Evolutionary conservation across 2,797 vertebrate genomes (phyloP), one percentile per base, ranked within the genome.

Genomic region (Microctenopoma steveboyesi): DNA sequence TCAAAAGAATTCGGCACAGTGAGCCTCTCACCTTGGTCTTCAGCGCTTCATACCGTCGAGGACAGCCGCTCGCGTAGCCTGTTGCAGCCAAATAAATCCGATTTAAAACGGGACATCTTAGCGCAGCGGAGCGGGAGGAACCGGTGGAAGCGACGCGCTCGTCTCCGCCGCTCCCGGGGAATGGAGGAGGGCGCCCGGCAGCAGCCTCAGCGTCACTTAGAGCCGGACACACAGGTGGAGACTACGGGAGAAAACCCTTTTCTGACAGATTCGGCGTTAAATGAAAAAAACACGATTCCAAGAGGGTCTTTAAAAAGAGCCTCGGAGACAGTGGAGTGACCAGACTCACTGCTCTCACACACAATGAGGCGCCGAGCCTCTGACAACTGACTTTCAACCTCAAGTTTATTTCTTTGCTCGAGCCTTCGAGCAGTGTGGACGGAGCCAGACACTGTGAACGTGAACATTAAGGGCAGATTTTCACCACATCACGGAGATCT

Each of bases 51-150:
- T 68, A 1, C 57, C 64, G 49, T 37, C 55, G 51, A 51, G 59
- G 72, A 72, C 22, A 78, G 68, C 45, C 68, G 8, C 57, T 28
- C 67, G 47, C 46, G 79, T 66, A 63, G 76, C 78, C 78, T 73
- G 76, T 69, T 80, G 83, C 82, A 79, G 69, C 79, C 78, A 45
- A 72, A 76, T 84, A 82, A 78, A 88, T 91, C 84, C 85, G 72
- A 74, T 89, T 90, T 90, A 47, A 91, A 88, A 64, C 89, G 86
- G 89, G 91, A 79, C 92, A 92, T 92, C 47, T 84, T 87, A 52
- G 76, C 65, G 4, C 48, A 52, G 61, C 61, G 72, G 73, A 60
- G 72, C 74, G 56, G 70, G 74, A 68, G 75, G 78, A 27, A 46
- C 45, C 45, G 76, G 56, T 28, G 2, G 71, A 69, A 64, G 75